phyloP scores from a whole-genome alignment of 2,113 vertebrate species.

The Hystrix brachyura region DNA sequence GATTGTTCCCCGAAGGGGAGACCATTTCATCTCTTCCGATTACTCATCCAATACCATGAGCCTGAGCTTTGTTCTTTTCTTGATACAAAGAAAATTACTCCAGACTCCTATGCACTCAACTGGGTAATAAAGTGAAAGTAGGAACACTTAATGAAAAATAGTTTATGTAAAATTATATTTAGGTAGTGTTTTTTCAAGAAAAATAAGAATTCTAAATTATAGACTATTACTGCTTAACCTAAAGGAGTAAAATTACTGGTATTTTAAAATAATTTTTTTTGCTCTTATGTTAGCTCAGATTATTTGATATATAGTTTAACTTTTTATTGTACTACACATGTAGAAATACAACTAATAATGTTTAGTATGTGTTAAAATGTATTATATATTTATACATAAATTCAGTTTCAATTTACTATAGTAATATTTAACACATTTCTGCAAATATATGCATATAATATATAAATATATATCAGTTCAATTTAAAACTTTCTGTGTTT shows the following conservation, averaged over 20 bases:
- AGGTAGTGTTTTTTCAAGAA: neutral
- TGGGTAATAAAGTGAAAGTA: slow-evolving; percentile 95
- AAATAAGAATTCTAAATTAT: slow-evolving; percentile 50
- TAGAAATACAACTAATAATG: neutral
- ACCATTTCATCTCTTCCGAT: slow-evolving; percentile 97
- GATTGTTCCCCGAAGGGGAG: slow-evolving; percentile 96
- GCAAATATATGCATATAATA: neutral
- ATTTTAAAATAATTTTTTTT: slow-evolving; percentile 42
- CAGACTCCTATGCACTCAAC: slow-evolving; percentile 97
- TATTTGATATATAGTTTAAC: slow-evolving; percentile 58
- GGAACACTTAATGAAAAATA: slow-evolving; percentile 90
- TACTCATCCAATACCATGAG: slow-evolving; percentile 98
- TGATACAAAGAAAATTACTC: slow-evolving; percentile 99
- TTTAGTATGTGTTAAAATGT: neutral
- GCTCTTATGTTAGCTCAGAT: neutral
- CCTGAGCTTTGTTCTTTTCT: slow-evolving; percentile 98
- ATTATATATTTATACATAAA: neutral
- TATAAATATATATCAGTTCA: slow-evolving; percentile 1
- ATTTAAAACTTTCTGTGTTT: slow-evolving; percentile 9
- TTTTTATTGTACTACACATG: slow-evolving; percentile 41
- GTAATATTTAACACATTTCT: neutral
- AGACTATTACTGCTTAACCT: neutral
- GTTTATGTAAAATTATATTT: slow-evolving; percentile 79
- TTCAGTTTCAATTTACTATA: neutral
- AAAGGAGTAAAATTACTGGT: slow-evolving; percentile 24